phyloP scores from a whole-genome alignment of 2,797 vertebrate species.

The Antrozous pallidus region DNA sequence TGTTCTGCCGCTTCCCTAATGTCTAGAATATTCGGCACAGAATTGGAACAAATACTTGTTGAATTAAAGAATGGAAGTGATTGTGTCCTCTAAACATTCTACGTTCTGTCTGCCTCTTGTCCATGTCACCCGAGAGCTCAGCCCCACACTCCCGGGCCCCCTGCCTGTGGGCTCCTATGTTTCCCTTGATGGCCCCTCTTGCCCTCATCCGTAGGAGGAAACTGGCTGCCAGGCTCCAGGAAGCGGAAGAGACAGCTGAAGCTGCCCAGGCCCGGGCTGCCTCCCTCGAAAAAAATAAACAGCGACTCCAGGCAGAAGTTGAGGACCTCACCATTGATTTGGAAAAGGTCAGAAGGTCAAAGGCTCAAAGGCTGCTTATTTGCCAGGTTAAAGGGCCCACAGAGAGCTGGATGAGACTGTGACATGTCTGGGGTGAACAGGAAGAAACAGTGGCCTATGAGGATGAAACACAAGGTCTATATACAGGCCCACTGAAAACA shows the following conservation, averaged over 20 bases:
- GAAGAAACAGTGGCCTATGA: not conserved
- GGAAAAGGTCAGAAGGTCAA: slow-evolving; percentile 79
- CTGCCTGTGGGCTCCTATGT: not conserved
- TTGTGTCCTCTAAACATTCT: not conserved
- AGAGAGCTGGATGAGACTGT: not conserved
- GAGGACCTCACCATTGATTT: slow-evolving; percentile 84
- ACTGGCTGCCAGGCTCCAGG: slow-evolving; percentile 82
- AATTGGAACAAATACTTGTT: not conserved
- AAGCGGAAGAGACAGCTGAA: slow-evolving; percentile 84
- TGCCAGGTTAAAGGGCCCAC: not conserved
- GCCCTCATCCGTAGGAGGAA: slow-evolving; percentile 75
- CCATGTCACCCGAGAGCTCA: not conserved
- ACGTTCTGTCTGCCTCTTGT: not conserved
- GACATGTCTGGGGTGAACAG: not conserved
- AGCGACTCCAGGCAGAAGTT: slow-evolving; percentile 85
- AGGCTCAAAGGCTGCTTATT: not conserved
- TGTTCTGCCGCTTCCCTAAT: not conserved
- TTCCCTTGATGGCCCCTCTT: not conserved
- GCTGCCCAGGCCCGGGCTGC: slow-evolving; percentile 79
- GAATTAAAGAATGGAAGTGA: not conserved
- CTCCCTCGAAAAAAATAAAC: slow-evolving; percentile 84
- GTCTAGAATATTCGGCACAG: not conserved
- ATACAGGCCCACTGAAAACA: not conserved
- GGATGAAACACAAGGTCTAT: not conserved
- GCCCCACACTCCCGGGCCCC: not conserved